phyloP scores from a whole-genome alignment of 1,140 invertebrate species.

The Drepana arcuata region DNA sequence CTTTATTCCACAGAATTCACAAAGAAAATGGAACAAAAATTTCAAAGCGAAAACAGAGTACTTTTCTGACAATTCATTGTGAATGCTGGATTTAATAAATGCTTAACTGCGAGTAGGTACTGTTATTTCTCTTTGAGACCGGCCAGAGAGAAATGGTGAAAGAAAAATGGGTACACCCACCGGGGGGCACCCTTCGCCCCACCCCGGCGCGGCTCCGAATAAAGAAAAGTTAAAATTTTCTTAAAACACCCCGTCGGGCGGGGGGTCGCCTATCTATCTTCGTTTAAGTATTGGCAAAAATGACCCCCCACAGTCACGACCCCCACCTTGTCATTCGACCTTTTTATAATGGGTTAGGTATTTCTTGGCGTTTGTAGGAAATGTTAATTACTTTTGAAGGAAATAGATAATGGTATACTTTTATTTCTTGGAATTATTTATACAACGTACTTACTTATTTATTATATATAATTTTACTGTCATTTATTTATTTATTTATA shows the following conservation, averaged over 20 bases:
- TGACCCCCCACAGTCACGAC: constrained; percentile 29
- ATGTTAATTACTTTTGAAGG: not conserved
- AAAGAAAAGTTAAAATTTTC: constrained; percentile 70
- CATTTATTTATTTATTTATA: not conserved
- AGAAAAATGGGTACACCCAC: constrained; percentile 44
- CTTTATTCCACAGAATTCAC: too few relatives aligned
- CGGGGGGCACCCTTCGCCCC: constrained; percentile 16
- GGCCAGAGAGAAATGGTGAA: constrained; percentile 57
- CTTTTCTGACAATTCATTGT: constrained; percentile 55
- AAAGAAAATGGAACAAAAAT: too few relatives aligned
- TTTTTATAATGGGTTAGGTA: constrained; percentile 24
- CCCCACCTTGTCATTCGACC: constrained; percentile 42
- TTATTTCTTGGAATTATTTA: too few relatives aligned
- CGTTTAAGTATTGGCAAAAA: constrained; percentile 66
- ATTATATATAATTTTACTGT: not conserved
- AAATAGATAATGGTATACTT: too few relatives aligned
- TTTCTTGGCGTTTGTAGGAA: not conserved
- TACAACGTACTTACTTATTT: too few relatives aligned
- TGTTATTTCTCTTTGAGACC: constrained; percentile 57
- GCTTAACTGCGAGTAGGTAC: constrained; percentile 38
- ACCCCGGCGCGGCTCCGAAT: constrained; percentile 38
- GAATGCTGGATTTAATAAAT: constrained; percentile 62
- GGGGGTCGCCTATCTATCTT: constrained; percentile 50
- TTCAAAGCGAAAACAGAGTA: too few relatives aligned
- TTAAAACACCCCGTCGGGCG: constrained; percentile 43